Evolutionary conservation across 1,140 invertebrate species (phyloP).

Genomic region (Phthorimaea operculella): DNA sequence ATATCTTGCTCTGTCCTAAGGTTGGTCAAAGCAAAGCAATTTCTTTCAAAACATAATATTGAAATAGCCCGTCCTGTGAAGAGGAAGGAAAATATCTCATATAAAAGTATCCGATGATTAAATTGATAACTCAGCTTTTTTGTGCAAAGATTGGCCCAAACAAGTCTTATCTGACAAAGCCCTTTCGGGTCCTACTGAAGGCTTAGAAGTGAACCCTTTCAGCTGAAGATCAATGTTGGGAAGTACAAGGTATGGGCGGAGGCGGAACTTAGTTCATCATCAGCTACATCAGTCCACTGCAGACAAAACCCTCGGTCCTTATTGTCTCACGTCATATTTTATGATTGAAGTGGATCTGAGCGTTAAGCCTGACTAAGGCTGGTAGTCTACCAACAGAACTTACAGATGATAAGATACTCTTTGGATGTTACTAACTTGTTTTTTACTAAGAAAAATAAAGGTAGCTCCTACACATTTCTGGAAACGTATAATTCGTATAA

Average conservation of each 20-base stretch:
- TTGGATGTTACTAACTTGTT: too few relatives aligned
- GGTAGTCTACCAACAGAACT: too few relatives aligned
- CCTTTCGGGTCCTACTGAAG: slow-evolving; percentile 34
- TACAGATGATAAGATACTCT: too few relatives aligned
- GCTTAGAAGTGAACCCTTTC: slow-evolving; percentile 49
- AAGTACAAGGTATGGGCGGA: slow-evolving; percentile 6
- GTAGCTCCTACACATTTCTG: too few relatives aligned
- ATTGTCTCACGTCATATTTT: too few relatives aligned
- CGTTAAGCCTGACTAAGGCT: too few relatives aligned
- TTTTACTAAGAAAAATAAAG: too few relatives aligned
- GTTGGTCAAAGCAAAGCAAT: neutral
- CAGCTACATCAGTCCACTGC: too few relatives aligned
- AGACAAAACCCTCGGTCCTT: too few relatives aligned
- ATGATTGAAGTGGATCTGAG: too few relatives aligned
- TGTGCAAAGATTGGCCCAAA: slow-evolving; percentile 45
- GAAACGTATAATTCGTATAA: too few relatives aligned
- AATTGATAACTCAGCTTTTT: slow-evolving; percentile 50
- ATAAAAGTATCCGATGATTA: slow-evolving; percentile 47
- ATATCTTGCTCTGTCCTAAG: neutral
- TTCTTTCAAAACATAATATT: neutral
- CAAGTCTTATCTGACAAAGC: slow-evolving; percentile 51
- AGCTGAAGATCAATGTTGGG: slow-evolving; percentile 34
- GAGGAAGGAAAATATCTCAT: neutral
- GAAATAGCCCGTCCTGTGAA: neutral
- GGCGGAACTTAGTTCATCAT: neutral